Evolutionary conservation across 2,888 invertebrate species (phyloP).

Genomic region (Cryptocephalus primarius): DNA sequence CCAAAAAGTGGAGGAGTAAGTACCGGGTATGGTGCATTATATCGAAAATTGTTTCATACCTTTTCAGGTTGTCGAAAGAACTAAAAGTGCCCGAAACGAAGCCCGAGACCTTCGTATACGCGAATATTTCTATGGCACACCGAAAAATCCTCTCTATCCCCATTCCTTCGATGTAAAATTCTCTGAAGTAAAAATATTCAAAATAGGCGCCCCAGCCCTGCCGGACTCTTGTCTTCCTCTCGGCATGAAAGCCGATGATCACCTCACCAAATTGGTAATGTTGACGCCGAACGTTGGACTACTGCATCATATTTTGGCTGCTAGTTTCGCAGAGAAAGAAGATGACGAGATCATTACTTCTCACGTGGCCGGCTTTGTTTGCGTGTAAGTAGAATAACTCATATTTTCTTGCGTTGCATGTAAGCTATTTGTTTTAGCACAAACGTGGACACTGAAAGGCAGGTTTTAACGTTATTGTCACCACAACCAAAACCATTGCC

Average conservation of each 20-base stretch:
- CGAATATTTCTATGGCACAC: slow-evolving; percentile 93
- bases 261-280: slow-evolving; percentile 76
- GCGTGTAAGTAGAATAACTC: slow-evolving; percentile 59
- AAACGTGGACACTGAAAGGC: slow-evolving; percentile 78
- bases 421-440: slow-evolving; percentile 50
- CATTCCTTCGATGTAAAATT: slow-evolving; percentile 92
- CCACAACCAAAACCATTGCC: slow-evolving; percentile 92
- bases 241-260: slow-evolving; percentile 90
- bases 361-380: slow-evolving; percentile 84
- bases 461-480: slow-evolving; percentile 79
- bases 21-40: background rate
- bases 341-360: slow-evolving; percentile 80
- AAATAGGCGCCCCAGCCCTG: slow-evolving; percentile 86
- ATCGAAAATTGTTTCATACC: slow-evolving; percentile 5
- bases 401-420: background rate
- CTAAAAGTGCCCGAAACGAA: slow-evolving; percentile 58
- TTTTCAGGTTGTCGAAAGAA: slow-evolving; percentile 73
- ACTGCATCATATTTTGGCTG: slow-evolving; percentile 78
- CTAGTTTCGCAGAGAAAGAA: slow-evolving; percentile 73
- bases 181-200: slow-evolving; percentile 79
- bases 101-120: slow-evolving; percentile 69
- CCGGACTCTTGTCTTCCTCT: slow-evolving; percentile 95
- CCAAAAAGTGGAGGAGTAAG: slow-evolving; percentile 88
- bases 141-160: slow-evolving; percentile 62
- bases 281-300: slow-evolving; percentile 67